Evolutionary conservation across 2,113 vertebrate genomes (phyloP), one percentile per base, ranked within the genome.

Genomic region (Synodontis membranacea): DNA sequence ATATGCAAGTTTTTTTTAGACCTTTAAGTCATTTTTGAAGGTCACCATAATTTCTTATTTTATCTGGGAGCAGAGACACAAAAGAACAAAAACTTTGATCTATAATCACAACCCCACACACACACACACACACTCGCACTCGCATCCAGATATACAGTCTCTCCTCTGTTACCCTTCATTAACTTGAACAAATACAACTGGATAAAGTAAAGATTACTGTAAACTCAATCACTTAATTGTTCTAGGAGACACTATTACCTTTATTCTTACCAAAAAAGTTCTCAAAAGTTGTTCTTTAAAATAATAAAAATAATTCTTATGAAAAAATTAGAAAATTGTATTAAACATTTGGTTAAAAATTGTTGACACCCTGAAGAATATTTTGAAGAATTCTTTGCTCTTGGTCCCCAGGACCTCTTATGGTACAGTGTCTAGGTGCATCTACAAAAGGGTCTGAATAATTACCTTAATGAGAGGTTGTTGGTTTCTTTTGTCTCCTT

Each of bases 11-110:
- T 31, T 39, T 76, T 76, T 84, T 44, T 60, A 84, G 37, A 84
- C 83, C 34, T 76, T 21, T 46, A 44, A 15, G 68, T 62, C 83
- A 75, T 75, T 84, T 84, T 84, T 84, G 68, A 60, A 75, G 34
- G 25, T 44, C 68, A 84, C 54, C 60, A 12, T 31, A 58, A 60
- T 76, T 75, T 75, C 25, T 23, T 76, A 34, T 76, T 84, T 56
- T 42, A 72, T 25, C 39, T n/a, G 19, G 42, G 23, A 72, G 25
- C 39, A 72, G 42, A 75, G 11, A 15, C 3, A 23, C n/a, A 15
- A 66, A 37, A 44, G 25, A 25, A 68, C 31, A 34, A 19, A 34
- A 68, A 8, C 19, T 23, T 21, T 42, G 68, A 42, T 21, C 37
- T 23, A 23, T 1, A 62, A 15, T 14, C 48, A 50, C 48, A 50